Evolutionary conservation across 1,140 invertebrate genomes (phyloP), one percentile per base, ranked within the genome.

Genomic region (Drusus annulatus): DNA sequence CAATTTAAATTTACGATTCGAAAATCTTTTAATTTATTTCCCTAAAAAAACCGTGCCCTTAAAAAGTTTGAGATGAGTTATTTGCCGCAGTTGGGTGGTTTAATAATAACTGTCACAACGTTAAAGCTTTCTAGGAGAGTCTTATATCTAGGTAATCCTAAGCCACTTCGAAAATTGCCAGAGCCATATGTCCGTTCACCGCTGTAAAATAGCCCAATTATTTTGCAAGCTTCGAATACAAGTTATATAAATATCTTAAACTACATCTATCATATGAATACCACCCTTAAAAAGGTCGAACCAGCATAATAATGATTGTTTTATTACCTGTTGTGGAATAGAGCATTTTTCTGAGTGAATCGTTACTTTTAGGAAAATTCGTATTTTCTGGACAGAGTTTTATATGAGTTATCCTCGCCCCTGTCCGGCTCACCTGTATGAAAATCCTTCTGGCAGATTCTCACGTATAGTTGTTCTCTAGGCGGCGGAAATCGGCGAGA

Each of bases 361-460:
- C 5, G 13, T 28, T 65, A 4, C 23, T 65, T 15, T 31, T n/a
- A 16, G 2, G 6, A 25, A 19, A 15, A 28, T 71, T 71, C 28
- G n/a, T 4, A 3, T 23, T 71, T 51, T 21, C n/a, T 4, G 31
- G 63, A 36, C 28, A 17, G 13, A 60, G 50, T 15, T 71, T 28
- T 62, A 45, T 60, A 78, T 77, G 80, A 81, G 65, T 81, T 78
- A 81, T 78, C 45, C 68, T 80, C 79, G 28, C 45, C 50, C 74
- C 76, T 60, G 75, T 60, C 80, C 75, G 75, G 45, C 76, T 81
- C 76, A 81, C 80, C 80, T 78, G 80, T 78, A 77, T 50, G 62
- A 62, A 80, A 80, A 69, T 31, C 79, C 25, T 76, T 54, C 73
- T 19, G 74, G 19, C 68, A 54, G 79, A 77, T 71, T 77, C 75